phyloP scores from a whole-genome alignment of 2,888 invertebrate genomes.

The Macaria notata region DNA sequence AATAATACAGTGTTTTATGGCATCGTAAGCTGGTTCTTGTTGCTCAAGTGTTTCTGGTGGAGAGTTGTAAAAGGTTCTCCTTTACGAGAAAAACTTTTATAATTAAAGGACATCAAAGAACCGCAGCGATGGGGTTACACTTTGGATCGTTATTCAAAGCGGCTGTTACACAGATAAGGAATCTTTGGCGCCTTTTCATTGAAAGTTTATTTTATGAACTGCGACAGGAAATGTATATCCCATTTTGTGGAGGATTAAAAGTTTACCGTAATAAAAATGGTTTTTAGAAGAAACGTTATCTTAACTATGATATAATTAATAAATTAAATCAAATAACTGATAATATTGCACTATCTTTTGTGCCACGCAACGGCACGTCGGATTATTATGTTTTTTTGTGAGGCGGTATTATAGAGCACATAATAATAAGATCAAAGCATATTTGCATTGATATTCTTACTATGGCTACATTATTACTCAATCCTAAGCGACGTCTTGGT shows the following conservation, averaged over 20 bases:
- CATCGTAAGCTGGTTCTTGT: constrained; percentile 41
- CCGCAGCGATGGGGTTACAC: constrained; percentile 75
- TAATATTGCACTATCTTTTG: too few species aligned
- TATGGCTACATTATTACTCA: too few species aligned
- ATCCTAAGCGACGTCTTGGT: too few species aligned
- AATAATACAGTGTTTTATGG: constrained; percentile 30
- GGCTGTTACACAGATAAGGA: constrained; percentile 72
- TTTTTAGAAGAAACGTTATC: too few species aligned
- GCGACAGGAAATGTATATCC: constrained; percentile 58
- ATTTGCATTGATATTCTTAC: too few species aligned
- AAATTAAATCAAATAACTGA: too few species aligned
- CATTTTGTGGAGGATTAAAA: constrained; percentile 1
- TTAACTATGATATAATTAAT: too few species aligned
- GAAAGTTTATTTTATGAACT: constrained; percentile 71
- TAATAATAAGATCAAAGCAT: too few species aligned
- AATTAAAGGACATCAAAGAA: constrained; percentile 81
- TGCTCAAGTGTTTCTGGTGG: constrained; percentile 44
- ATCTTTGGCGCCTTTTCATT: constrained; percentile 70
- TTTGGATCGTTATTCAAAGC: constrained; percentile 77
- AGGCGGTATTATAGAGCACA: too few species aligned
- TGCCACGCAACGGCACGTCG: too few species aligned
- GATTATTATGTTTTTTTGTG: too few species aligned
- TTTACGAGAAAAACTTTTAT: constrained; percentile 77
- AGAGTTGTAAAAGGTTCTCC: constrained; percentile 59
- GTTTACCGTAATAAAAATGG: too few species aligned